A percentile compares a stretch with the other conserved stretches of the same genome.
phyloP scores from a whole-genome alignment of 2,888 invertebrate species.

The Callyntrura guangdongensis region DNA sequence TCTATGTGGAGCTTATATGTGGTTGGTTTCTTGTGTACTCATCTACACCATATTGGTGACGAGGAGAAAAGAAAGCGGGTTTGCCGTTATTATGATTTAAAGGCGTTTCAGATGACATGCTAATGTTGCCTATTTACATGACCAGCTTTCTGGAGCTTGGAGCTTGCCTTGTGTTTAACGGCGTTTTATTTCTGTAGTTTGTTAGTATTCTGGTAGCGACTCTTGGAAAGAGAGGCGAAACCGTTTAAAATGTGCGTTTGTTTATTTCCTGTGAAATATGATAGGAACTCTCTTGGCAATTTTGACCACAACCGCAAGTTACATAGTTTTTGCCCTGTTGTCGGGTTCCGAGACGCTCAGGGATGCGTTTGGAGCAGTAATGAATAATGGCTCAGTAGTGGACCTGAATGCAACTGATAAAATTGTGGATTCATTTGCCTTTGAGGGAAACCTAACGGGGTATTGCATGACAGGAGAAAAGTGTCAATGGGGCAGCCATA shows the following conservation, averaged over 20 bases:
- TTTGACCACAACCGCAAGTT: conserved; percentile 87
- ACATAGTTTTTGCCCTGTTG: conserved; percentile 87
- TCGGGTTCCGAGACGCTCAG: conserved; percentile 86
- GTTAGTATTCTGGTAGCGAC: background rate
- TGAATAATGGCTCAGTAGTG: conserved; percentile 59
- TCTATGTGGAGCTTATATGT: background rate
- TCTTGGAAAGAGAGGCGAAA: background rate
- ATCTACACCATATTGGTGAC: background rate
- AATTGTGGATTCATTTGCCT: conserved; percentile 78
- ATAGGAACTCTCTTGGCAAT: conserved; percentile 88
- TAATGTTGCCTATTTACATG: conserved; percentile 25
- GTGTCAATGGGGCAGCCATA: conserved; percentile 86
- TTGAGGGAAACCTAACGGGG: conserved; percentile 75
- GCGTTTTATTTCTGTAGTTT: background rate
- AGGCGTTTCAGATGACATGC: background rate
- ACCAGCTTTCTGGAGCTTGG: background rate
- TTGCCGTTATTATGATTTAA: conserved; percentile 63
- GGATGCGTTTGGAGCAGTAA: conserved; percentile 85
- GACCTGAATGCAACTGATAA: conserved; percentile 76
- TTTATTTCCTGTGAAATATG: conserved; percentile 9
- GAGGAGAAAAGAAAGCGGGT: background rate
- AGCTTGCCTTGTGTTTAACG: background rate
- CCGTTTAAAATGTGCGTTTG: background rate
- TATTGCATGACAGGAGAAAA: conserved; percentile 74
- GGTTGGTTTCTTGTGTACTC: background rate